Evolutionary conservation across 2,113 vertebrate species (phyloP).

Genomic region (Phylloscopus whistleri): DNA sequence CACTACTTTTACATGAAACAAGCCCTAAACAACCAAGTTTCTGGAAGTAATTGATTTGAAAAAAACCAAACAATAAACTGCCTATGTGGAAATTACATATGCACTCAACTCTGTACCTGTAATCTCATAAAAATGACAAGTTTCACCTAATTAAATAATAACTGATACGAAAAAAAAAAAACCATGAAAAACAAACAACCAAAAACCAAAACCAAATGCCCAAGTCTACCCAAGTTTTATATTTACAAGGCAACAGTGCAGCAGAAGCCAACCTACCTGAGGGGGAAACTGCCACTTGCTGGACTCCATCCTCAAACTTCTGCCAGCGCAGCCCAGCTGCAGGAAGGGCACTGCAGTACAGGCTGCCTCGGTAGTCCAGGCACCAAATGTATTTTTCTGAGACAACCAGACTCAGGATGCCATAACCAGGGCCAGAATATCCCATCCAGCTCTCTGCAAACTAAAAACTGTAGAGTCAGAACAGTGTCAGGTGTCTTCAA

Average conservation of each 20-base stretch:
- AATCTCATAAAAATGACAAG: not conserved
- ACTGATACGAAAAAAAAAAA: not conserved
- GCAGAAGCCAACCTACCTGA: conserved; percentile 77
- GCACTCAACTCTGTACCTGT: not conserved
- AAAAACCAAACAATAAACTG: not conserved
- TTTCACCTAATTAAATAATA: not conserved
- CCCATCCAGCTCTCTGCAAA: conserved; percentile 98
- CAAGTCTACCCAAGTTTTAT: not conserved
- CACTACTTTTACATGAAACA: not conserved
- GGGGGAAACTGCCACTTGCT: conserved; percentile 94
- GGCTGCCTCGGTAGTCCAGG: conserved; percentile 88
- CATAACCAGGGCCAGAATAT: conserved; percentile 88
- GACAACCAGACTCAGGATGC: conserved; percentile 90
- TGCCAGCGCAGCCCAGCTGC: conserved; percentile 87
- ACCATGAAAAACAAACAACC: not conserved
- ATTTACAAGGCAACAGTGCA: not conserved
- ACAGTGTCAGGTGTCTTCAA: not conserved
- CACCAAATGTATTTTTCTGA: conserved; percentile 94
- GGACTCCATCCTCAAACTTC: conserved; percentile 92
- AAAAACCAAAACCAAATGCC: not conserved
- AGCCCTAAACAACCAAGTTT: not conserved
- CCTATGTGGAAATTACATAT: not conserved
- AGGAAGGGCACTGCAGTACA: conserved; percentile 87
- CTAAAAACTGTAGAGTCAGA: conserved; percentile 71
- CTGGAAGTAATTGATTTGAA: not conserved